Conservation (phyloP, 2,888 invertebrate species). For the Protodeltote pygarga region DNA sequence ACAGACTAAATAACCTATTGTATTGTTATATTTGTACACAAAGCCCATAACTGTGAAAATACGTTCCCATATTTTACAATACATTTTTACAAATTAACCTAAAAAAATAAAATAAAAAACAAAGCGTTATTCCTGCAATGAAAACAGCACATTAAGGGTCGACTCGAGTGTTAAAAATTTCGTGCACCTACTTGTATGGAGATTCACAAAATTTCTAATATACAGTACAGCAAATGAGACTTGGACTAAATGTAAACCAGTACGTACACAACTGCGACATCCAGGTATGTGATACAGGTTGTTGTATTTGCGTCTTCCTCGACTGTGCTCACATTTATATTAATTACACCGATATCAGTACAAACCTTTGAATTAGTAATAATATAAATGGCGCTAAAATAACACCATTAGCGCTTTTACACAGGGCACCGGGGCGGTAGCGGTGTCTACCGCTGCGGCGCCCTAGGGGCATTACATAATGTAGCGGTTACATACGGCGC, state of each 20-base stretch:
- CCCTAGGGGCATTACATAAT: too few relatives aligned
- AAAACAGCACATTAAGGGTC: constrained; percentile 21
- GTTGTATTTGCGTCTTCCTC: constrained; percentile 85
- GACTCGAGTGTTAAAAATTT: constrained; percentile 12
- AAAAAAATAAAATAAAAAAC: constrained; percentile 11
- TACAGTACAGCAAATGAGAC: constrained; percentile 42
- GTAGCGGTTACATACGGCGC: too few relatives aligned
- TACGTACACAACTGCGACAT: constrained; percentile 70
- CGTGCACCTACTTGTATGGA: constrained; percentile 11
- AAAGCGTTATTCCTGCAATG: constrained; percentile 30
- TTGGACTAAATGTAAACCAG: constrained; percentile 85
- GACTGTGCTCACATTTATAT: constrained; percentile 69
- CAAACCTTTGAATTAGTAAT: constrained; percentile 66
- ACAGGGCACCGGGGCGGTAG: too few relatives aligned
- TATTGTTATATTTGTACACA: constrained; percentile 18
- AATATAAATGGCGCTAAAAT: constrained; percentile 47
- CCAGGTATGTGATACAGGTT: constrained; percentile 76
- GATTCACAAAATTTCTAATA: constrained; percentile 12
- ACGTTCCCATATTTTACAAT: constrained; percentile 18
- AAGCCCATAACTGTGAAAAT: constrained; percentile 16
- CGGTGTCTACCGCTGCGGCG: too few relatives aligned
- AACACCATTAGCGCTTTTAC: constrained; percentile 52
- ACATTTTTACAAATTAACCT: constrained; percentile 4
- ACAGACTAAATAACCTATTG: constrained; percentile 4
- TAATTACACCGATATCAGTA: constrained; percentile 60